Conservation (phyloP, 30 jellyfish, hydroid and myxozoan species). For the Hydractinia symbiolongicarpus region DNA sequence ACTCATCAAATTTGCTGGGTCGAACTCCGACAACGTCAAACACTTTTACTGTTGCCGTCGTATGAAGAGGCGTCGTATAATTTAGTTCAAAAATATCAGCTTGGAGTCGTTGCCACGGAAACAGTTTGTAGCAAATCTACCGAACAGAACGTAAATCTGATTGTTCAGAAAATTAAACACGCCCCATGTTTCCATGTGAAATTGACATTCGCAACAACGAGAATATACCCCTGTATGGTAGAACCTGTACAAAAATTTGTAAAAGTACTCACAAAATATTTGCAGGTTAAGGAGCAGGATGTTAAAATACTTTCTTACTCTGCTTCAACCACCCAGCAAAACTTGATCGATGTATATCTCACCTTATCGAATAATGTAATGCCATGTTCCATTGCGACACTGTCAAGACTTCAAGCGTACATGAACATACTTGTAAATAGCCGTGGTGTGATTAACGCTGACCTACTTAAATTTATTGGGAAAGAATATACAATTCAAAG, state of each 20-base stretch:
- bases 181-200: background rate
- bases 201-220: background rate
- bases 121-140: background rate
- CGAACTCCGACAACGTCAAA: background rate
- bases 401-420: background rate
- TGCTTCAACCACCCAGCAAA: background rate
- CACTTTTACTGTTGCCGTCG: background rate
- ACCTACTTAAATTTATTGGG: background rate
- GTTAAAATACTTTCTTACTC: background rate
- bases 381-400: background rate
- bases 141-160: background rate
- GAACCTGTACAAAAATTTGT: slow-evolving; percentile 20
- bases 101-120: background rate
- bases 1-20: background rate
- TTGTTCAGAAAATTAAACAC: background rate
- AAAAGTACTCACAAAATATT: background rate
- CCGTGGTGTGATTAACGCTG: background rate
- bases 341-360: background rate
- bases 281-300: background rate
- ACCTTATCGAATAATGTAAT: background rate
- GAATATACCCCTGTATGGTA: background rate
- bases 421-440: background rate
- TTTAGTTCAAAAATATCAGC: background rate
- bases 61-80: background rate
- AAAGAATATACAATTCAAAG: background rate